Base-by-base conservation (phyloP, 2,888 invertebrate species). In the Drosophila histrio region DNA sequence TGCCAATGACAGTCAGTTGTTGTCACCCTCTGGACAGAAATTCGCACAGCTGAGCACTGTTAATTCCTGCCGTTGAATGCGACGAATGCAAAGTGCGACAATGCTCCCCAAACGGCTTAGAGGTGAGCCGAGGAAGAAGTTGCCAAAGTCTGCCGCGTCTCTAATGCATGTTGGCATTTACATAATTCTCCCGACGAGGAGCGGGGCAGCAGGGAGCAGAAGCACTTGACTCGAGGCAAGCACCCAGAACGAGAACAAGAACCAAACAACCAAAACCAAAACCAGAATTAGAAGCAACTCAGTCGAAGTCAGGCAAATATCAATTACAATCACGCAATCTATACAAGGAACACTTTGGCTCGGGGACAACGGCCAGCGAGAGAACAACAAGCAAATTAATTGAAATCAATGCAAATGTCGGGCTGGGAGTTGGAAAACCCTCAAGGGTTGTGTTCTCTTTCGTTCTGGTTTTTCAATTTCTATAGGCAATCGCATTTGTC, bases 401-500 rank as follows among this genome's bases (percentile, higher is more conserved):
- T 86, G 85, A 89, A 86, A 89, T 86, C 88, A 89, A 89, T 86
- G 85, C 86, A 89, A 86, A 85, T 87, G 78, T 71, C 53, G 58
- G 47, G 26, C 61, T 61, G 56, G 26, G 24, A 2, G 28, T 26
- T 15, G 38, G 13, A 6, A 17, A 73, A 64, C 58, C 69, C 78
- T 68, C 60, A 79, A 79, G 77, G 77, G 77, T 75, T 79, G 66
- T 58, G 49, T 26, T 32, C 15, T 39, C 46, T 19, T 73, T 64
- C 58, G 73, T 71, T 75, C 66, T 72, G 70, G 58, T 70, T 88
- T 86, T 77, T 74, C 79, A 76, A 66, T 77, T 84, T 85, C 82
- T 41, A 85, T 87, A 68, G 78, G 82, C 78, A 85, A 80, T 84
- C 85, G 87, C 84, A 89, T 89, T 89, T 89, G 84, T 84, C 89